Percentiles rank a stretch among this genome's conserved stretches.
phyloP scores from a whole-genome alignment of 2,797 vertebrate species.

The Masticophis lateralis region DNA sequence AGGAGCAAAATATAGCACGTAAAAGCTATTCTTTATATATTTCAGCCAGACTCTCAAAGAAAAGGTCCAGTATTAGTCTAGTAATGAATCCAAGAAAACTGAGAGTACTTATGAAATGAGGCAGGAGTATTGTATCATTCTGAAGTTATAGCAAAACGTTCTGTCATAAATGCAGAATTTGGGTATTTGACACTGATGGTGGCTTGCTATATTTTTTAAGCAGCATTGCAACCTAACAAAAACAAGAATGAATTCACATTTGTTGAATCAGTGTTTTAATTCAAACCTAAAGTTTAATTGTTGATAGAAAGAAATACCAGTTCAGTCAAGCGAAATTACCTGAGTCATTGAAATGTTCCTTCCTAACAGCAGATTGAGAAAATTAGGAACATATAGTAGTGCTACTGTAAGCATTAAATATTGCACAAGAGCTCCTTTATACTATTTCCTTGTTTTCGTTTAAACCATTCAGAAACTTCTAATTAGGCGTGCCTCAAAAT shows the following conservation, averaged over 20 bases:
- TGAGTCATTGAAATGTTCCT: neutral
- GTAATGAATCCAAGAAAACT: neutral
- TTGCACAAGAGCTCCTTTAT: neutral
- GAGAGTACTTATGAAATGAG: neutral
- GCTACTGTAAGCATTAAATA: neutral
- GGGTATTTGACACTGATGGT: neutral
- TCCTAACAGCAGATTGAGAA: neutral
- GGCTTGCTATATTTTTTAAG: neutral
- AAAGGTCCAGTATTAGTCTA: neutral
- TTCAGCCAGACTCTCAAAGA: neutral
- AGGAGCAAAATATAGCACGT: neutral
- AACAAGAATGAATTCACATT: neutral
- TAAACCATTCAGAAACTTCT: neutral
- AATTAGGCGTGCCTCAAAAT: neutral
- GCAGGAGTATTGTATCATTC: neutral
- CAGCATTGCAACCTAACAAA: neutral
- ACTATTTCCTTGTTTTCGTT: neutral
- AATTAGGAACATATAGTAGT: neutral
- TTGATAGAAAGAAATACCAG: neutral
- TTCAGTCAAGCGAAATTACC: neutral
- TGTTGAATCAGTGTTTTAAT: neutral
- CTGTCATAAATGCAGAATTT: neutral
- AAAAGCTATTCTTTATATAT: neutral
- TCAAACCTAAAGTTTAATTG: neutral
- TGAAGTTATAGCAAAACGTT: neutral